These are phyloP conservation scores for Sphinx pinastri DNA, from an alignment of 2,888 invertebrate species.

Conservation along the genomic window DNA sequence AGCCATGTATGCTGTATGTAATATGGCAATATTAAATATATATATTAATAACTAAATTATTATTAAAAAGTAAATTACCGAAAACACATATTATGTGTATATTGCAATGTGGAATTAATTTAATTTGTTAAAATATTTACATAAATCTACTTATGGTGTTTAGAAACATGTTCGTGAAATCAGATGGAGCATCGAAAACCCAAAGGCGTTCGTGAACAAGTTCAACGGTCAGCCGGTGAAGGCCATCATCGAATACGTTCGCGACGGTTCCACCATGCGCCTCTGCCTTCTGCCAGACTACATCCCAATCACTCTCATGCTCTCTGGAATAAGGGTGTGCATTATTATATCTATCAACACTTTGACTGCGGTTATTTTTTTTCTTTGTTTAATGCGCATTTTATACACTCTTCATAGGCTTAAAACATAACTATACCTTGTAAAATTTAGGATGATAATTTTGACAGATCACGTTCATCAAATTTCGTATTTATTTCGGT, in stretches of 20 bases:
- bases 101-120: too few relatives aligned
- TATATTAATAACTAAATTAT: too few relatives aligned
- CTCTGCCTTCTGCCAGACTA: slow-evolving; percentile 95
- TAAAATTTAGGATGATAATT: too few relatives aligned
- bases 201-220: slow-evolving; percentile 89
- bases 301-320: slow-evolving; percentile 96
- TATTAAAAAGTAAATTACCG: too few relatives aligned
- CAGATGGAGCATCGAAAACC: slow-evolving; percentile 94
- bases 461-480: too few relatives aligned
- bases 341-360: slow-evolving; percentile 13
- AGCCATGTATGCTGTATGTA: too few relatives aligned
- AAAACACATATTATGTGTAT: too few relatives aligned
- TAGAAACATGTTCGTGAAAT: slow-evolving; percentile 92
- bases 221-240: slow-evolving; percentile 93
- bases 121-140: neutral
- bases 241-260: slow-evolving; percentile 98
- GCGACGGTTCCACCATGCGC: slow-evolving; percentile 98
- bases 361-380: neutral
- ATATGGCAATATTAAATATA: too few relatives aligned
- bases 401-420: too few relatives aligned
- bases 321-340: slow-evolving; percentile 94
- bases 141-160: slow-evolving; percentile 26
- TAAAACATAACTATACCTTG: too few relatives aligned
- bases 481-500: too few relatives aligned
- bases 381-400: too few relatives aligned